These are phyloP conservation scores for Cryptotis parvus DNA, from an alignment of 2,113 vertebrate genomes.

Conservation along the genomic window DNA sequence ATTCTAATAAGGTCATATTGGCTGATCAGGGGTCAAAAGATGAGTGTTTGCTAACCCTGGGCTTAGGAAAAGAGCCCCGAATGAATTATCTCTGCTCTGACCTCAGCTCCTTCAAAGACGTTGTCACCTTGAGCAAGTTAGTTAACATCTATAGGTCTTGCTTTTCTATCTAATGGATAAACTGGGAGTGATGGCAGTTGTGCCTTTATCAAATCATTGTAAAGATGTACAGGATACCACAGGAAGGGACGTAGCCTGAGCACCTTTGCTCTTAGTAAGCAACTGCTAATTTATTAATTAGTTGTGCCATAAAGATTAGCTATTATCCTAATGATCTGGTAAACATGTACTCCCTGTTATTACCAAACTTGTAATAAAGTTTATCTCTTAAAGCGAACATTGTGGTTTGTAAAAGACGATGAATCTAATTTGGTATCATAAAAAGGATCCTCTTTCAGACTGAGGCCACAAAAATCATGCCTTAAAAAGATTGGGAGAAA, in stretches of 20 bases:
- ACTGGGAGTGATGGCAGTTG: neutral
- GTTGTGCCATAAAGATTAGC: neutral
- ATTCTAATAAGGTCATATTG: neutral
- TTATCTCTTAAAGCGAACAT: slow-evolving; percentile 57
- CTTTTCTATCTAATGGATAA: slow-evolving; percentile 11
- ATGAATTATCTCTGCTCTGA: neutral
- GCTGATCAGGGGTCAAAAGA: neutral
- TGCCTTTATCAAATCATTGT: slow-evolving; percentile 6
- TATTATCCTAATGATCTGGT: slow-evolving; percentile 8
- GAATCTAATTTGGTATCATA: neutral
- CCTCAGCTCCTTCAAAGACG: neutral
- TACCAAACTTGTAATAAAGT: slow-evolving; percentile 23
- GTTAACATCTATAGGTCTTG: neutral
- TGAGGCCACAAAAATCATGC: neutral
- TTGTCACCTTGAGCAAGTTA: neutral
- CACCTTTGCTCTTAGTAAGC: neutral
- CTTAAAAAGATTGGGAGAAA: neutral
- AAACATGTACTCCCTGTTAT: slow-evolving; percentile 8
- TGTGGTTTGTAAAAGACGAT: neutral
- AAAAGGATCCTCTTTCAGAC: neutral
- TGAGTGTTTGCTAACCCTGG: neutral
- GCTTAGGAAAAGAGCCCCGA: neutral
- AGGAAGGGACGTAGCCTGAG: neutral
- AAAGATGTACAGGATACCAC: neutral
- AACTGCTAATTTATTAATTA: slow-evolving; percentile 25